Percentiles rank a stretch among this genome's conserved stretches.
These are phyloP conservation scores for Onthophagus taurus DNA, from an alignment of 1,140 invertebrate genomes.

Conservation along the genomic window DNA sequence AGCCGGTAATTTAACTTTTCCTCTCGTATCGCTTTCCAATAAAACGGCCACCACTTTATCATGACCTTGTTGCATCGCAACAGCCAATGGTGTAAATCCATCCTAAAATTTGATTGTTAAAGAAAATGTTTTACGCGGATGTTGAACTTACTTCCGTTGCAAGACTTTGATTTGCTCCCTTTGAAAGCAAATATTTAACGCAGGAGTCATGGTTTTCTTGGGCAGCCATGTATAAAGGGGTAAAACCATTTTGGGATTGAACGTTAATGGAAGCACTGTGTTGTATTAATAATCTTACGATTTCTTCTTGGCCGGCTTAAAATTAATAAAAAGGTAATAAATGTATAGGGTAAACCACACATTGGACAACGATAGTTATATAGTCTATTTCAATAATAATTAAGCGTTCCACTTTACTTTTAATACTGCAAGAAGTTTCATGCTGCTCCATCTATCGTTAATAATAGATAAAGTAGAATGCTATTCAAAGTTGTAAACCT, in stretches of 20 bases:
- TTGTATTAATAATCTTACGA: slow-evolving; percentile 83
- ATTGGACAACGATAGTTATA: too few relatives aligned
- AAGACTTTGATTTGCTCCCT: slow-evolving; percentile 92
- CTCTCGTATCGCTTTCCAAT: slow-evolving; percentile 87
- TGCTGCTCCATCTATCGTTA: too few relatives aligned
- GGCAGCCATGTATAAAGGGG: slow-evolving; percentile 97
- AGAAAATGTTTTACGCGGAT: slow-evolving; percentile 1
- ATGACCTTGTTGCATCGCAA: slow-evolving; percentile 98
- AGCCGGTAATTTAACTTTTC: slow-evolving; percentile 80
- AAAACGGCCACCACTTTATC: slow-evolving; percentile 95
- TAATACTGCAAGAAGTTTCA: too few relatives aligned
- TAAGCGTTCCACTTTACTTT: too few relatives aligned
- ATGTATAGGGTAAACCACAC: too few relatives aligned
- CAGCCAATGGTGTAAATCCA: slow-evolving; percentile 95
- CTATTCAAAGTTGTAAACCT: too few relatives aligned
- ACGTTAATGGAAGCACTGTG: slow-evolving; percentile 91
- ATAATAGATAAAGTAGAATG: too few relatives aligned
- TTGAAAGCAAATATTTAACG: slow-evolving; percentile 83
- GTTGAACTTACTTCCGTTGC: slow-evolving; percentile 76
- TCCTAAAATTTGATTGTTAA: slow-evolving; percentile 52
- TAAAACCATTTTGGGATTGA: slow-evolving; percentile 96
- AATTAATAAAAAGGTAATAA: too few relatives aligned
- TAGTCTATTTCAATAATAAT: too few relatives aligned
- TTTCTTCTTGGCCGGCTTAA: slow-evolving; percentile 90
- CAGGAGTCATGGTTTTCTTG: slow-evolving; percentile 96